phyloP scores from a whole-genome alignment of 2,888 invertebrate species.

The Acanthosepion lycidas region DNA sequence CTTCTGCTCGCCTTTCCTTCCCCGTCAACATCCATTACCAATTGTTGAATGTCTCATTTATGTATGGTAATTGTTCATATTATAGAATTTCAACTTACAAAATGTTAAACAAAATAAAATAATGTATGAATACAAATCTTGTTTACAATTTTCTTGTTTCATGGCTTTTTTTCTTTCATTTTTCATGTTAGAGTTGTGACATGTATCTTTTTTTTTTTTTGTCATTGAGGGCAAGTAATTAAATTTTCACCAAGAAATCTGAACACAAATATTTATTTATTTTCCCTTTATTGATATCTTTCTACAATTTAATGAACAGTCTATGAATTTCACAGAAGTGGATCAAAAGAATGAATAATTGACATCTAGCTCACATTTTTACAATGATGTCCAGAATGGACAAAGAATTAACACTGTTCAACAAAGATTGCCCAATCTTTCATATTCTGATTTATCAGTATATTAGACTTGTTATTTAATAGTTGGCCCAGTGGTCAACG shows the following conservation, averaged over 20 bases:
- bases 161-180: no score
- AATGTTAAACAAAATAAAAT: not conserved
- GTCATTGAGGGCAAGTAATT: no score
- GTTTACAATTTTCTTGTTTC: no score
- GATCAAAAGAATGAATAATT: slow-evolving; percentile 17
- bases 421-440: slow-evolving; percentile 22
- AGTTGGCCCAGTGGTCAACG: slow-evolving; percentile 54
- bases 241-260: not conserved
- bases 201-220: no score
- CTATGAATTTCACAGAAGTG: slow-evolving; percentile 21
- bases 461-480: not conserved
- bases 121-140: not conserved
- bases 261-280: not conserved
- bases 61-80: slow-evolving; percentile 22
- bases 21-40: not conserved
- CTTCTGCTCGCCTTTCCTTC: not conserved
- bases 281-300: not conserved
- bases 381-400: slow-evolving; percentile 33
- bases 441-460: not conserved
- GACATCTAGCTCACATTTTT: slow-evolving; percentile 33
- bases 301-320: slow-evolving; percentile 33
- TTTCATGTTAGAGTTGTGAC: no score
- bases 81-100: not conserved
- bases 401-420: slow-evolving; percentile 17
- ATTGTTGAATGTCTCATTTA: slow-evolving; percentile 8